These are phyloP conservation scores for Hymenopus coronatus DNA, from an alignment of 2,888 invertebrate species.

Conservation along the genomic window DNA sequence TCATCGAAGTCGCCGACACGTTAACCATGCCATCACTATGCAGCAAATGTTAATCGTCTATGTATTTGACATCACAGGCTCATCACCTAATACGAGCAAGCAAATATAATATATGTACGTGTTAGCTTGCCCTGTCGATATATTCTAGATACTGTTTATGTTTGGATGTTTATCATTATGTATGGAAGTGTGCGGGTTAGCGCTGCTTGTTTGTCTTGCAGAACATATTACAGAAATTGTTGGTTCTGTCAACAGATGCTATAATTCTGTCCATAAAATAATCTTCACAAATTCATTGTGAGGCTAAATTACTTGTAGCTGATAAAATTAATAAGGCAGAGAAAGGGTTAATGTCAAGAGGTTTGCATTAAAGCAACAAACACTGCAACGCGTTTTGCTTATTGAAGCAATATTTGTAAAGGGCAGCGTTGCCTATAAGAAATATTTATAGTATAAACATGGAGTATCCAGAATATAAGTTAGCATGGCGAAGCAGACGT, in stretches of 20 bases:
- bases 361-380: no score
- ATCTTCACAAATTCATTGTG: neutral
- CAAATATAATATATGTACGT: neutral
- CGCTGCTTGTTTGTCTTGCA: no score
- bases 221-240: neutral
- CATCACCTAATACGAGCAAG: neutral
- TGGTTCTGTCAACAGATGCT: neutral
- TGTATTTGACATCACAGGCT: neutral
- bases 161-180: neutral
- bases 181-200: neutral
- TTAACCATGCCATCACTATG: neutral
- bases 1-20: neutral
- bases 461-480: no score
- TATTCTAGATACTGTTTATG: neutral
- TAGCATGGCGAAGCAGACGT: no score
- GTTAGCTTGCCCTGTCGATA: no score
- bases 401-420: no score
- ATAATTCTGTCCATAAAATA: neutral
- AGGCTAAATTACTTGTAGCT: no score
- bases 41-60: constrained; percentile 9
- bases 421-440: no score
- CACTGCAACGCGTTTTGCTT: no score
- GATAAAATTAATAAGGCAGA: no score
- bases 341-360: no score
- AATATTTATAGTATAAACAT: no score